Base-by-base conservation (phyloP, 1,140 invertebrate genomes). In the Ceratina calcarata region DNA sequence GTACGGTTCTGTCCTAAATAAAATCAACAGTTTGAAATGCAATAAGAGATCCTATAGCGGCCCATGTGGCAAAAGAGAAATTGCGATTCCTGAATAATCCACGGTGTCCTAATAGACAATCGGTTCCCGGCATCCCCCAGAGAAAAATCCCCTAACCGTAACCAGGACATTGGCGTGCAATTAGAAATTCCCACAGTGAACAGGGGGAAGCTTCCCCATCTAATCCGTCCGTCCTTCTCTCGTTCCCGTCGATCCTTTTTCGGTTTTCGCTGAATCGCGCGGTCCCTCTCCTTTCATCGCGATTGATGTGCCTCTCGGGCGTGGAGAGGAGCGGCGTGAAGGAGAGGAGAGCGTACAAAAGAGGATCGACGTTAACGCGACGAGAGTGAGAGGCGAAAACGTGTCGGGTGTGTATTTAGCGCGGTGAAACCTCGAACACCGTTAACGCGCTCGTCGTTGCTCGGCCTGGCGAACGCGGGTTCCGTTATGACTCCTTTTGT, bases 141-240 rank as follows among this genome's bases (percentile, higher is more conserved):
- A n/a, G 18, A 24, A 51, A 13, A 13, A 45, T 32, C 37, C 74
- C 37, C 58, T 8, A 22, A 57, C 24, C 72, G 75, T 65, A 45
- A 22, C n/a, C 62, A 62, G 76, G 76, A 83, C 74, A 82, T 77
- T 62, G 75, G 79, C 83, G 85, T 73, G 87, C 90, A 90, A 91
- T 90, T 91, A 90, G 86, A 89, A 91, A 91, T 91, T 91, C 89
- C 89, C 90, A 91, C 89, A 90, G 89, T 90, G 86, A 80, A 82
- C 79, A 72, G 86, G 37, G 45, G 24, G 82, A 79, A 81, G 82
- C 73, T 70, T 58, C 71, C 73, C 81, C 55, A 45, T 77, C 57
- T 58, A 3, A 60, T 16, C 20, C 37, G 16, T 49, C 20, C n/a
- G 6, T 7, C 58, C 64, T 64, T 61, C 37, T 18, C 22, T 55